Evolutionary conservation across 2,113 vertebrate genomes (phyloP).

Genomic region (Anoplopoma fimbria): DNA sequence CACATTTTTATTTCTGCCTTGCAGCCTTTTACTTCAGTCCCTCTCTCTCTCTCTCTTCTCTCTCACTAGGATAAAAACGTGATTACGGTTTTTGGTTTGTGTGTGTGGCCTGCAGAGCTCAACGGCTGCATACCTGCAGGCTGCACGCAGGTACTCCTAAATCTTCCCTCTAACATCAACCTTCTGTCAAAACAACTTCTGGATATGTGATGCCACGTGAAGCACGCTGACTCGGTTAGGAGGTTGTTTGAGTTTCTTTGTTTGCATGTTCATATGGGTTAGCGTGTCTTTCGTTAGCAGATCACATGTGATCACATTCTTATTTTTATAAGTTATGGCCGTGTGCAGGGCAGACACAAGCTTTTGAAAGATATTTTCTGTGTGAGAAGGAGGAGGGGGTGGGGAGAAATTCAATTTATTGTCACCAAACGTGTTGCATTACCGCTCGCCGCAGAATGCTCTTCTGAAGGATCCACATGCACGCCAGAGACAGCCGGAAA

Average conservation of each 20-base stretch:
- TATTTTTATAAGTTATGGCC: not conserved
- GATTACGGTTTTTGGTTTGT: constrained; percentile 26
- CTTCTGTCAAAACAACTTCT: constrained; percentile 78
- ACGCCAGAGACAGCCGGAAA: constrained; percentile 44
- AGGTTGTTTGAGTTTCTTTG: constrained; percentile 34
- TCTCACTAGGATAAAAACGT: constrained; percentile 47
- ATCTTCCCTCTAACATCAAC: constrained; percentile 77
- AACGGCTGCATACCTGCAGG: constrained; percentile 75
- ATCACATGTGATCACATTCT: constrained; percentile 27
- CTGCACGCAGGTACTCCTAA: constrained; percentile 76
- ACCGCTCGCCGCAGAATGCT: constrained; percentile 27
- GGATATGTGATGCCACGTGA: constrained; percentile 47
- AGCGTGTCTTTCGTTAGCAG: not conserved
- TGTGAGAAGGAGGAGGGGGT: constrained; percentile 13
- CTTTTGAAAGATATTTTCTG: not conserved
- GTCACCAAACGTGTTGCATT: constrained; percentile 53
- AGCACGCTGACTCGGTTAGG: not conserved
- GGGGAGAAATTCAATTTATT: constrained; percentile 5
- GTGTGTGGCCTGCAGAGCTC: constrained; percentile 74
- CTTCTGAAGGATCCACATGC: constrained; percentile 43
- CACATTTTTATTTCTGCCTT: not conserved
- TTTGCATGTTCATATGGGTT: constrained; percentile 14
- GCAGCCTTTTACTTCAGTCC: not conserved
- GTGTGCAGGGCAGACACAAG: not conserved
- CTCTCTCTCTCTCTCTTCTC: not conserved